Base-by-base conservation (phyloP, 2,888 invertebrate species). In the Nemapogon koenigi region DNA sequence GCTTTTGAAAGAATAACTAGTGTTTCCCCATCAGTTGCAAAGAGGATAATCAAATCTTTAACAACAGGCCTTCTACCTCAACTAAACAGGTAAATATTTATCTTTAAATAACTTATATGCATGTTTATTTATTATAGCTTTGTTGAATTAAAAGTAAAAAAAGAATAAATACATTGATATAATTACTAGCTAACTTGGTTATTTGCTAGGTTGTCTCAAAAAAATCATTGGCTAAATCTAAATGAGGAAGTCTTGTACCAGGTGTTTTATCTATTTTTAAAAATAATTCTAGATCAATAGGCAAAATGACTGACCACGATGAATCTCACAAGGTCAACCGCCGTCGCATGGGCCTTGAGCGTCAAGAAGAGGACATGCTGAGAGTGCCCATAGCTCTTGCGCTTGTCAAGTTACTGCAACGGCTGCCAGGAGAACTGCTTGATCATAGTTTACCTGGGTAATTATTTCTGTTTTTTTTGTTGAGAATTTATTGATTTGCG, bases 301-400 rank as follows among this genome's bases (percentile, higher is more conserved):
- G 75, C 3, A 78, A 68, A 49, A 52, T 88, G 60, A 88, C 89
- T 0, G 84, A 83, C 4, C 86, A 87, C 46, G 93, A 93, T 48
- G 81, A 71, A 18, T 87, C 87, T 8, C 93, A 94, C 58, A 92
- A 92, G 54, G 64, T 89, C 1, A 91, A 91, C 56, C 83, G 88
- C 2, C 87, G 86, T 39, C 83, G 82, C 19, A 81, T 81, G 2
- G 82, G 85, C 15, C 64, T 81, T 6, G 88, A 88, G 50, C 85
- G 89, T n/a, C 96, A 97, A 57, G 89, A 91, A 52, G 92, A 95
- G 45, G 96, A 97, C 55, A 86, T 96, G 49, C 75, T 91, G 44
- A 82, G 94, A 33, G 91, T 97, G 4, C 97, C 98, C 0, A 88
- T 99, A 41, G 95, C 96, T 0, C 68, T 97, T 38, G 96, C 98